phyloP scores from a whole-genome alignment of 2,888 invertebrate species.

The Noctua pronuba region DNA sequence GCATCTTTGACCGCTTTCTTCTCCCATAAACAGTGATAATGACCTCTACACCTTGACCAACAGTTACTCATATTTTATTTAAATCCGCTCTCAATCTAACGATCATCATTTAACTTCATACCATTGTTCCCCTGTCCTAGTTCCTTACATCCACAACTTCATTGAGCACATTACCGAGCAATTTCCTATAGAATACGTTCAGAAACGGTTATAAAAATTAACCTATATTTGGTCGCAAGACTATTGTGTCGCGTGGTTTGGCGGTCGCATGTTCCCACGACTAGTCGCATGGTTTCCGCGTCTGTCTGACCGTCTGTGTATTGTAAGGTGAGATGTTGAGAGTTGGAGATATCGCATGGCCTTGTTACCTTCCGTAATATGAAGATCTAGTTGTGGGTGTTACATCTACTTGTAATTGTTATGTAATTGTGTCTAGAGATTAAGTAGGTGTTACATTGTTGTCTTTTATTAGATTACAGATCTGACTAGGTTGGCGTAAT shows the following conservation, averaged over 20 bases:
- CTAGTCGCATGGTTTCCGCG: conserved; percentile 32
- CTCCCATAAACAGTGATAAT: conserved; percentile 3
- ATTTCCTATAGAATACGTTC: conserved; percentile 53
- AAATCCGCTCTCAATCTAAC: conserved; percentile 23
- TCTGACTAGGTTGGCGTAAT: not conserved
- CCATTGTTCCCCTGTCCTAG: conserved; percentile 42
- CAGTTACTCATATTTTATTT: conserved; percentile 9
- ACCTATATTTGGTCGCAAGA: conserved; percentile 52
- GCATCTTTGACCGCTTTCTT: conserved; percentile 6
- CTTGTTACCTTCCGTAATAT: conserved; percentile 59
- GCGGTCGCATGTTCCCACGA: conserved; percentile 66
- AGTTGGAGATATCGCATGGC: conserved; percentile 35
- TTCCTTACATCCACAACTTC: conserved; percentile 32
- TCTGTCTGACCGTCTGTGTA: conserved; percentile 17
- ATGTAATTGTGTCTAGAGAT: conserved; percentile 38
- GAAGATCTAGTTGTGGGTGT: conserved; percentile 56
- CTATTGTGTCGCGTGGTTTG: conserved; percentile 61
- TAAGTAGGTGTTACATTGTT: conserved; percentile 36
- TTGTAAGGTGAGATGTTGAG: conserved; percentile 31
- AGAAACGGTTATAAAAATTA: conserved; percentile 62
- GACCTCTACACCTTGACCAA: conserved; percentile 27
- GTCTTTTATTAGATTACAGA: conserved; percentile 1
- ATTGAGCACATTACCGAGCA: conserved; percentile 50
- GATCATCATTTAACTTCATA: conserved; percentile 28
- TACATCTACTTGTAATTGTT: conserved; percentile 41